Conservation (phyloP, 1,140 invertebrate species). For the Cephus cinctus region DNA sequence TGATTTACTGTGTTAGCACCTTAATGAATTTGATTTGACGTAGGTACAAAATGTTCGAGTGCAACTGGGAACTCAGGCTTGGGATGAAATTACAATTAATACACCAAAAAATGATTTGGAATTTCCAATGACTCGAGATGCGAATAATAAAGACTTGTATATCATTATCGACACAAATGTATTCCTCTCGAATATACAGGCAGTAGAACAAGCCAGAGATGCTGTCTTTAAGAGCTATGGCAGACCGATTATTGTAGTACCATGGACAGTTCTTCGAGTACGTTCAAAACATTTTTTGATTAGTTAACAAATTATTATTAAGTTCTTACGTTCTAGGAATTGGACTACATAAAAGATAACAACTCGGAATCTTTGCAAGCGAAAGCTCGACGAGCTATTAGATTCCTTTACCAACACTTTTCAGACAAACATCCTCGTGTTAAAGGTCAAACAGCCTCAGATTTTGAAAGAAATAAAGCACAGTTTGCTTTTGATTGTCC, state of each 20-base stretch:
- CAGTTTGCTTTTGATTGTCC: slow-evolving; percentile 39
- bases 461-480: slow-evolving; percentile 38
- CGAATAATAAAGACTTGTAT: slow-evolving; percentile 29
- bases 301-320: slow-evolving; percentile 1
- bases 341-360: slow-evolving; percentile 49
- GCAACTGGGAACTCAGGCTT: slow-evolving; percentile 21
- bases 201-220: slow-evolving; percentile 35
- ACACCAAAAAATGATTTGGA: slow-evolving; percentile 20
- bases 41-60: slow-evolving; percentile 40
- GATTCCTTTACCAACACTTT: slow-evolving; percentile 45
- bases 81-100: background rate
- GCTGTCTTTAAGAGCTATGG: slow-evolving; percentile 33
- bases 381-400: slow-evolving; percentile 41
- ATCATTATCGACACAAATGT: slow-evolving; percentile 54
- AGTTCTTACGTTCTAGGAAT: slow-evolving; percentile 33
- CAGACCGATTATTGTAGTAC: slow-evolving; percentile 42
- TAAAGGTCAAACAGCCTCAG: slow-evolving; percentile 43
- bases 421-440: slow-evolving; percentile 42
- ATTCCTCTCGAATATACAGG: slow-evolving; percentile 43
- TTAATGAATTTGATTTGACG: slow-evolving; percentile 6
- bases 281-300: slow-evolving; percentile 12
- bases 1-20: slow-evolving; percentile 6
- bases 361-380: slow-evolving; percentile 25
- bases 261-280: slow-evolving; percentile 51
- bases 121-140: slow-evolving; percentile 5